Evolutionary conservation across 2,797 vertebrate species (phyloP).

Genomic region (Enteromius anoplus): DNA sequence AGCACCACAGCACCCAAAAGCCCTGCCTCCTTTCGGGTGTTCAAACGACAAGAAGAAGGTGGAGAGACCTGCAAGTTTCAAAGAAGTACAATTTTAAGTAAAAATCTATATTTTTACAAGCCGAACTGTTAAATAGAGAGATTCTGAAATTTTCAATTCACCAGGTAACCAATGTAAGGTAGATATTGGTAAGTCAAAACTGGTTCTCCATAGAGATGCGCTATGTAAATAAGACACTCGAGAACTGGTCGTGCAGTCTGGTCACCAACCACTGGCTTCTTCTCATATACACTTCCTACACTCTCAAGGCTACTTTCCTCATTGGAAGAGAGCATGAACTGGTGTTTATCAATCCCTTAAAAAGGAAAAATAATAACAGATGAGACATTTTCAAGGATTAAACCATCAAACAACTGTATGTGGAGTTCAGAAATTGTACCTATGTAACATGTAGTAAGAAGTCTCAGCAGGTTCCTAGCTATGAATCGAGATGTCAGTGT

Average conservation of each 20-base stretch:
- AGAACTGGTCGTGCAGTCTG: slow-evolving; percentile 89
- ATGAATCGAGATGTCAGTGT: slow-evolving; percentile 92
- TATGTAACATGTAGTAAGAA: slow-evolving; percentile 95
- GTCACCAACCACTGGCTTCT: slow-evolving; percentile 89
- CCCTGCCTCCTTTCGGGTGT: slow-evolving; percentile 95
- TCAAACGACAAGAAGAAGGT: slow-evolving; percentile 83
- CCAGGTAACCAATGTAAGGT: slow-evolving; percentile 97
- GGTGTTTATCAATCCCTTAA: slow-evolving; percentile 88
- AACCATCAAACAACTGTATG: not conserved
- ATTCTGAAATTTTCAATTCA: slow-evolving; percentile 60
- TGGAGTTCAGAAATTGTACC: slow-evolving; percentile 74
- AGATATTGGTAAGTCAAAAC: slow-evolving; percentile 98
- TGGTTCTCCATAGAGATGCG: slow-evolving; percentile 94
- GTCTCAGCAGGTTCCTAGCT: slow-evolving; percentile 89
- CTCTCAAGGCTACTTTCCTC: slow-evolving; percentile 81
- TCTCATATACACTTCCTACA: slow-evolving; percentile 88
- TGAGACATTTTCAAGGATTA: not conserved
- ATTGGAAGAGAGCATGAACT: slow-evolving; percentile 79
- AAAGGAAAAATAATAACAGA: slow-evolving; percentile 13
- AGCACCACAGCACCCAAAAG: slow-evolving; percentile 90
- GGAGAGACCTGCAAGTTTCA: slow-evolving; percentile 79
- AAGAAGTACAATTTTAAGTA: not conserved
- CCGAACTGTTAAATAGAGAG: not conserved
- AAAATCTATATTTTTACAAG: not conserved
- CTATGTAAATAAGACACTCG: slow-evolving; percentile 92